A percentile compares a stretch with the other conserved stretches of the same genome.
These are phyloP conservation scores for Crocuta crocuta DNA, from an alignment of 2,113 vertebrate species.

Conservation along the genomic window DNA sequence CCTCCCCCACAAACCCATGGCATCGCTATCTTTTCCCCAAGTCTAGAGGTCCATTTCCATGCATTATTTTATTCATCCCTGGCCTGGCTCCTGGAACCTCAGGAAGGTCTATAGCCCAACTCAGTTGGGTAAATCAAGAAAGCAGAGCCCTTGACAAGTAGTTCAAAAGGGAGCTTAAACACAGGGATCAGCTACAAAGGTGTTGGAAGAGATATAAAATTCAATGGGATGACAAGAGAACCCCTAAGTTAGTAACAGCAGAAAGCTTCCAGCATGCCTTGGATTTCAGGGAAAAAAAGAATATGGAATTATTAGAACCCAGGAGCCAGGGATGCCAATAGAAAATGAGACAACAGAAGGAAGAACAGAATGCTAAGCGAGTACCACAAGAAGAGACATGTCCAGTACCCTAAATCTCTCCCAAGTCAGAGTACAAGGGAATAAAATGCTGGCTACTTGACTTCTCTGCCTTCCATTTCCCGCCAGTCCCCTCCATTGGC, in stretches of 20 bases:
- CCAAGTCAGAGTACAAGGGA: neutral
- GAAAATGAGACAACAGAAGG: neutral
- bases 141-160: neutral
- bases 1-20: neutral
- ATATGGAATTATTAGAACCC: neutral
- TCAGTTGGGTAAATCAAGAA: neutral
- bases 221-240: neutral
- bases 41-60: neutral
- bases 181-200: neutral
- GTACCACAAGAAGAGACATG: neutral
- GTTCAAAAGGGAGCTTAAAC: neutral
- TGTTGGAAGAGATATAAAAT: neutral
- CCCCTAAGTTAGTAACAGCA: neutral
- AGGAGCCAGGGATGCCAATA: neutral
- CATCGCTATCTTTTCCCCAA: neutral
- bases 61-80: neutral
- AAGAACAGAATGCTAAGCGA: neutral
- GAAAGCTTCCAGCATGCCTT: neutral
- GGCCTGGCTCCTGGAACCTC: neutral
- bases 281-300: neutral
- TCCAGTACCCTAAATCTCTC: neutral
- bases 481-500: neutral
- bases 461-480: neutral
- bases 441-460: neutral
- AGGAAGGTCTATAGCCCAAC: neutral